Base-by-base conservation (phyloP, 2,888 invertebrate species). In the Stenurella melanura region DNA sequence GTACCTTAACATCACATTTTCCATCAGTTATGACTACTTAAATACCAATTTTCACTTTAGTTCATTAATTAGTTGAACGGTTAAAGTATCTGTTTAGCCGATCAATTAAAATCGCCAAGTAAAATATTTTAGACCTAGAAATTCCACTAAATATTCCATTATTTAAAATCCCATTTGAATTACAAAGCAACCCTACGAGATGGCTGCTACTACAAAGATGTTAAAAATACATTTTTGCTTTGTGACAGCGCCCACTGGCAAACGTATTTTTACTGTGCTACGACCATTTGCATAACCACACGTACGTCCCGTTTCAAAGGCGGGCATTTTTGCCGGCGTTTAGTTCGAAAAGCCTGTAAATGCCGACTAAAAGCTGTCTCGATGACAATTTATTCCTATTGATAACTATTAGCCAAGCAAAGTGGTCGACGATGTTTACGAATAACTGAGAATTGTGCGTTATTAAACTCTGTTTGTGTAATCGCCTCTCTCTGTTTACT, bases 341-440 rank as follows among this genome's bases (percentile, higher is more conserved):
- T n/a, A 50, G n/a, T 7, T 50, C 50, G n/a, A 50, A 50, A 50
- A 7, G 6, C 50, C 15, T 50, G 50, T 50, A 50, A 42, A 42
- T 42, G 42, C 42, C 42, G 42, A 42, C 42, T 42, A 42, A 50
- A 50, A 50, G 50, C 50, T 15, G 15, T 12, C 50, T 50, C 50
- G 50, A 50, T 17, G 50, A 50, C 50, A 50, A 50, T 50, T 50
- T 50, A 50, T 50, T 50, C 50, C 50, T 50, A 50, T 50, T 50
- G 50, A 50, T 50, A 50, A 50, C 50, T n/a, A 50, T 50, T 50
- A 50, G 50, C 50, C 50, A n/a, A 50, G 50, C 50, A 50, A 50
- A 50, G 50, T 50, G 50, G 50, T 50, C 50, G n/a, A 50, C 50
- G 50, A n/a, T n/a, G 50, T 50, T 50, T n/a, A 6, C 50, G 50